Base-by-base conservation (phyloP, 2,113 vertebrate genomes). In the Bambusicola thoracicus region DNA sequence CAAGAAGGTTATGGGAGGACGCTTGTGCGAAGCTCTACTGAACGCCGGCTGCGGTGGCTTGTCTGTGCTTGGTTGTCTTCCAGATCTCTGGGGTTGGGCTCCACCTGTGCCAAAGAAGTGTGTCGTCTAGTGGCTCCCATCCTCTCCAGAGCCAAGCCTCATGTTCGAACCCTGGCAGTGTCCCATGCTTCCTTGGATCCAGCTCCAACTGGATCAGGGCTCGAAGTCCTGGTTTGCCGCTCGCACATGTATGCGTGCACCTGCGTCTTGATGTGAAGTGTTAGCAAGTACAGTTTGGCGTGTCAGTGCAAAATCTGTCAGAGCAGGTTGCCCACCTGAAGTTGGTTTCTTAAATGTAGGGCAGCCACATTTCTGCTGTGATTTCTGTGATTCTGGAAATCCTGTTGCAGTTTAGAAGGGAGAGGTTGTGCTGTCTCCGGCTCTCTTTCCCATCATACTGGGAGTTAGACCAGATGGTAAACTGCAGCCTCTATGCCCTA, bases 91-190 rank as follows among this genome's bases (percentile, higher is more conserved):
- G 87, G 94, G 84, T 83, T 96, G 90, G 94, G 90, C 76, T 96
- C 85, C 88, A 96, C 94, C 96, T 95, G 90, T 95, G 96, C 94
- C 96, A 96, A 90, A 90, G 79, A 81, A 92, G 85, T 96, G 96
- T 96, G 96, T 96, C 7, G 96, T 96, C 96, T 96, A 96, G 96
- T 96, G 94, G 93, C 95, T 96, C 96, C 94, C 93, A 96, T 95
- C 72, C 85, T 92, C 80, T 44, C 90, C 49, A 80, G 82, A 96
- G 96, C 96, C 94, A 95, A 96, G 88, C 92, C 90, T 96, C 96
- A 87, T 95, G 90, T 94, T 96, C 24, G 79, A 96, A 75, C 93
- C 59, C 94, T 96, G 96, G 94, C 96, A 96, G 56, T 81, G 68
- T 88, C 94, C 93, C 96, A 96, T 55, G 85, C 85, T 95, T 87